These are phyloP conservation scores for Amphipoea oculea DNA, from an alignment of 2,888 invertebrate species.

Conservation along the genomic window DNA sequence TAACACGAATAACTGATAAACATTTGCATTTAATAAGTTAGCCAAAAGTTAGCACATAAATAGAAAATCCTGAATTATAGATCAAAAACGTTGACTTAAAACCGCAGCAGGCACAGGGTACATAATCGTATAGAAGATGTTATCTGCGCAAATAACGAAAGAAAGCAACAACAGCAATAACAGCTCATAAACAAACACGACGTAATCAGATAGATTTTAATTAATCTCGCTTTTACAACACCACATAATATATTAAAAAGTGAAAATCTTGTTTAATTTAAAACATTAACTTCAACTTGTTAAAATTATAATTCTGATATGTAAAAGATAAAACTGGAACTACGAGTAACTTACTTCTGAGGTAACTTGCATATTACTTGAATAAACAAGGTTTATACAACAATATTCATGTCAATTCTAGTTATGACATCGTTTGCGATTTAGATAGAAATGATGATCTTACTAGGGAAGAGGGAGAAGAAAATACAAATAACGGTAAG, in stretches of 20 bases:
- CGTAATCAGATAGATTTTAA: constrained; percentile 45
- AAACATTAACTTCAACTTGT: constrained; percentile 43
- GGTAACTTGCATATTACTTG: constrained; percentile 57
- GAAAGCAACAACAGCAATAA: constrained; percentile 33
- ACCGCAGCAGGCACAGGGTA: not conserved
- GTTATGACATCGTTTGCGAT: constrained; percentile 33
- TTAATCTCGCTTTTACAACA: constrained; percentile 47
- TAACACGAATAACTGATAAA: not conserved
- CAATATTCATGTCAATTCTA: constrained; percentile 41
- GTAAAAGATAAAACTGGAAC: constrained; percentile 58
- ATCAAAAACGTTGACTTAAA: not conserved
- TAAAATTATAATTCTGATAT: constrained; percentile 53
- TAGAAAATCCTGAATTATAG: not conserved
- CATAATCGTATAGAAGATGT: not conserved
- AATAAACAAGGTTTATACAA: constrained; percentile 59
- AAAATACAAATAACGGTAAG: not conserved
- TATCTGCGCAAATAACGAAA: constrained; percentile 13
- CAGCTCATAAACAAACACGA: constrained; percentile 8
- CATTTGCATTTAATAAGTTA: not conserved
- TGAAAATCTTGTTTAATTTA: constrained; percentile 55
- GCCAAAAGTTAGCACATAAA: not conserved
- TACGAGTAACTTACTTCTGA: constrained; percentile 35
- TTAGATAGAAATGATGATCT: constrained; percentile 21
- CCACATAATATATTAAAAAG: constrained; percentile 44
- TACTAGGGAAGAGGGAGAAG: not conserved